Base-by-base conservation (phyloP, 2,888 invertebrate genomes). In the Cryptus viduatorius region DNA sequence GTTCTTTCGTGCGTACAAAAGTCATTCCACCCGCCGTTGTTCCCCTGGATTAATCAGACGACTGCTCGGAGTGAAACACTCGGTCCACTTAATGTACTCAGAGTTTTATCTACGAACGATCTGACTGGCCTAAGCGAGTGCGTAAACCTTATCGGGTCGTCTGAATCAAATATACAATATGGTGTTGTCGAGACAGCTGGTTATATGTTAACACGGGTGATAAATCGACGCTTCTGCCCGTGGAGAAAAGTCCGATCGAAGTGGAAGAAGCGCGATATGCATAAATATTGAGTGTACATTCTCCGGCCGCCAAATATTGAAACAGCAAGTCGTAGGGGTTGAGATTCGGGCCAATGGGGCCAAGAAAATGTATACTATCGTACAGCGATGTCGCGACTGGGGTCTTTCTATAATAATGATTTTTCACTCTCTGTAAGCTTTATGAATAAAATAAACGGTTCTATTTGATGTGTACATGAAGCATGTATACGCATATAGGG, bases 371-470 rank as follows among this genome's bases (percentile, higher is more conserved):
- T 42, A 42, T 76, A 48, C 68, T 46, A 24, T 68, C 64, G 46
- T 53, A 76, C 64, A 46, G 46, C 69, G 46, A 75, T 71, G 67
- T 68, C 80, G 72, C 72, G 81, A 71, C 75, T 56, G 46, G 37
- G 37, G 37, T 37, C 46, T 77, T 46, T 46, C 65, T 31, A 42
- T 46, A 83, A 89, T 91, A 92, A 92, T 89, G 91, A 92, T 92
- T 90, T 82, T 86, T 76, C 86, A 83, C 48, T 68, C 59, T 65
- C 86, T 83, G 86, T 65, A 86, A 89, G 89, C 88, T 88, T 90
- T 91, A 92, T 92, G 91, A 92, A 92, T 92, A 91, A 92, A 91
- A 91, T 90, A 91, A 89, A 87, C 88, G 87, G 89, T 81, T 37
- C 90, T 69, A 65, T 84, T 84, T 82, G 84, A 82, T 73, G 78